A percentile compares a stretch with the other conserved stretches of the same genome.
Conservation (phyloP, 2,888 invertebrate species). For the Nomada fucata region DNA sequence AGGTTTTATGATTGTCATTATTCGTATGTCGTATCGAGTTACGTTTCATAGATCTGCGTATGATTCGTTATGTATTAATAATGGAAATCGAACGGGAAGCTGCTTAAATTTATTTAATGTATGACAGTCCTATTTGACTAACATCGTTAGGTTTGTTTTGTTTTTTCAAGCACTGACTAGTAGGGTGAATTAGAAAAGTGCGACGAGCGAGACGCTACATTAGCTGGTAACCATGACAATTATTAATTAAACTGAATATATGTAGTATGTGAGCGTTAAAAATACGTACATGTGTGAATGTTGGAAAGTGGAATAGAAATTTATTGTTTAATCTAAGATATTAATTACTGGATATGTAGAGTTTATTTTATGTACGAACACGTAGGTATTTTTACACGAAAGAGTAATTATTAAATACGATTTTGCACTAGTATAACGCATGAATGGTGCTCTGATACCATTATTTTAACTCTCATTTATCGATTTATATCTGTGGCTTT, state of each 20-base stretch:
- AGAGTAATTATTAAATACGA: constrained; percentile 18
- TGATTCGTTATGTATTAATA: constrained; percentile 40
- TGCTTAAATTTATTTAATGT: constrained; percentile 61
- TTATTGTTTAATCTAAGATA: constrained; percentile 36
- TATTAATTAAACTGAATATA: constrained; percentile 62
- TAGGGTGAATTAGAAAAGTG: constrained; percentile 19
- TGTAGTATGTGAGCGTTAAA: too few species aligned
- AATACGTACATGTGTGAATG: background rate
- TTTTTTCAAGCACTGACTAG: constrained; percentile 50
- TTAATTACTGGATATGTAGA: constrained; percentile 9
- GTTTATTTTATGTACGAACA: constrained; percentile 32
- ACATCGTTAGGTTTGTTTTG: constrained; percentile 23
- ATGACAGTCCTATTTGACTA: constrained; percentile 44
- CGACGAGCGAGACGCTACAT: constrained; percentile 20
- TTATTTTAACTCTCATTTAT: constrained; percentile 27
- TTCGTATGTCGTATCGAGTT: constrained; percentile 47
- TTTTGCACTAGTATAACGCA: constrained; percentile 31
- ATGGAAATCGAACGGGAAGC: constrained; percentile 42
- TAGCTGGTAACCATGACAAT: constrained; percentile 65
- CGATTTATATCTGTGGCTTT: constrained; percentile 12
- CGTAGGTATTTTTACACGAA: constrained; percentile 27
- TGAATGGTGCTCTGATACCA: constrained; percentile 15
- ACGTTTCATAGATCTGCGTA: constrained; percentile 68
- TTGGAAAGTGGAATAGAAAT: constrained; percentile 1
- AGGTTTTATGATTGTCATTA: constrained; percentile 37